Base-by-base conservation (phyloP, 2,888 invertebrate species). In the Epinotia ramella region DNA sequence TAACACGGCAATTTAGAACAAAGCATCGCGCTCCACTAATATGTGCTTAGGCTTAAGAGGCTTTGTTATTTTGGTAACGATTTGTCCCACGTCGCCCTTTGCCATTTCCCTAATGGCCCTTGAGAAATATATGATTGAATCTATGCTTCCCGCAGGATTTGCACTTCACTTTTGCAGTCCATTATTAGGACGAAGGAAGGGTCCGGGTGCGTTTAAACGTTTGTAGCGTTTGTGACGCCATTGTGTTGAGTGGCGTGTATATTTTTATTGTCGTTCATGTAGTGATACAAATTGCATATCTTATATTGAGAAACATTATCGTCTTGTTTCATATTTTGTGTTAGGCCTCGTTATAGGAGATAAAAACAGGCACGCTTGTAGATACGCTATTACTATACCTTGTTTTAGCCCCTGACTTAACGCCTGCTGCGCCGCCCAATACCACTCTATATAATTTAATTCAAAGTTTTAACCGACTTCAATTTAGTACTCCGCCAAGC, bases 21-120 rank as follows among this genome's bases (percentile, higher is more conserved):
- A 84, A 84, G 80, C 81, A 77, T 81, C 81, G 80, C 80, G 80
- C 81, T 81, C 78, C 78, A 78, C 80, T 82, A 82, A 80, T 79
- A 81, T 85, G 79, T 83, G 81, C 80, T 81, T 78, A 78, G 77
- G 82, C 80, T 83, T 81, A 79, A 53, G 79, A 67, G 63, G 73
- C 78, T 82, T 86, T 86, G 81, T 83, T 84, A 86, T 84, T 85
- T 82, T 75, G 82, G 82, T 84, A 87, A 85, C 87, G 86, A 77
- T 81, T 81, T 82, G 84, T 83, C 84, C 84, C 84, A 80, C 80
- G 83, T 84, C 80, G 79, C 80, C 76, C 79, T 78, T 18, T 78
- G 79, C 83, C 78, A 84, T 87, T 86, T 78, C 80, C 80, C 81
- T 86, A 86, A 88, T 87, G 84, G 84, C 68, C 65, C 79, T 76